Conservation (phyloP, 2,888 invertebrate species). For the Chrysina gloriosa region DNA sequence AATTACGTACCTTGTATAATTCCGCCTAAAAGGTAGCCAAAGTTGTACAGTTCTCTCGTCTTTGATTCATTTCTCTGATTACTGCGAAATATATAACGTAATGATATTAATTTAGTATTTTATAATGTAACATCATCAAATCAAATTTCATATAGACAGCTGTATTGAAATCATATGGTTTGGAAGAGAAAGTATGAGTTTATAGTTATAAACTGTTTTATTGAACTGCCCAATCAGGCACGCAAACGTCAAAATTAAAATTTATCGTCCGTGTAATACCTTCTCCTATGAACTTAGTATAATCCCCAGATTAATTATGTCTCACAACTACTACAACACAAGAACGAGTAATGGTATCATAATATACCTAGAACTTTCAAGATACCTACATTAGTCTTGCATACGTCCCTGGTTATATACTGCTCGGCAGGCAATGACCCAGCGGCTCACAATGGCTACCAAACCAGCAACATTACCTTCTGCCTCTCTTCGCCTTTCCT, state of each 20-base stretch:
- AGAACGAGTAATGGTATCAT: conserved; percentile 13
- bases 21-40: too few species aligned
- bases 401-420: conserved; percentile 50
- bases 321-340: conserved; percentile 19
- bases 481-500: conserved; percentile 17
- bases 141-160: too few species aligned
- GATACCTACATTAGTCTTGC: conserved; percentile 51
- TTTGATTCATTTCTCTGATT: too few species aligned
- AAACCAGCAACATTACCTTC: conserved; percentile 55
- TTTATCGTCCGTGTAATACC: conserved; percentile 5
- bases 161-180: background rate
- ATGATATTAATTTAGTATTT: too few species aligned
- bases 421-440: conserved; percentile 56
- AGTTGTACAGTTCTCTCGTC: too few species aligned
- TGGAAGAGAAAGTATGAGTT: background rate
- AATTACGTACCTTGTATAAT: too few species aligned
- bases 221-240: conserved; percentile 10
- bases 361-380: conserved; percentile 21
- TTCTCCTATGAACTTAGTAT: background rate
- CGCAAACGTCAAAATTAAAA: conserved; percentile 1
- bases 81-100: too few species aligned
- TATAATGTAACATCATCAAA: too few species aligned
- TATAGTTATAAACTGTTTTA: conserved; percentile 8
- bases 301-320: conserved; percentile 32
- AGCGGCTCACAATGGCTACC: conserved; percentile 55